Percentiles rank a stretch among this genome's conserved stretches.
Evolutionary conservation across 2,797 vertebrate genomes (phyloP).

Genomic region (Nothura maculosa): DNA sequence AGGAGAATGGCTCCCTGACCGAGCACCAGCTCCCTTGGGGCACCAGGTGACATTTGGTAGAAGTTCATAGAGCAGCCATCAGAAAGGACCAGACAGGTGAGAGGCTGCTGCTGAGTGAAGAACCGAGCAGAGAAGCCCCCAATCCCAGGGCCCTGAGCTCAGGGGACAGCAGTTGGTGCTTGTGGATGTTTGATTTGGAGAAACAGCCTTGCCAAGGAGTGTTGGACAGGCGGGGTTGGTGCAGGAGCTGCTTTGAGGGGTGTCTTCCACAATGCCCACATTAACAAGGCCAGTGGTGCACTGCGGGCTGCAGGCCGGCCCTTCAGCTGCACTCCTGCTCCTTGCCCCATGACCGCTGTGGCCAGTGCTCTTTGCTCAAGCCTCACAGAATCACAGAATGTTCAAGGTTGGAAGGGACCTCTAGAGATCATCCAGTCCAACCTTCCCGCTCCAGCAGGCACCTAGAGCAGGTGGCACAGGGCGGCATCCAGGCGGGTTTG

Average conservation of each 20-base stretch:
- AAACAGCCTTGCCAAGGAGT: rapidly evolving
- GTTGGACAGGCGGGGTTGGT: not conserved
- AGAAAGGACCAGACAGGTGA: rapidly evolving
- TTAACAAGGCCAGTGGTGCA: not conserved
- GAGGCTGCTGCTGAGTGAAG: not conserved
- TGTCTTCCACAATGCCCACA: rapidly evolving
- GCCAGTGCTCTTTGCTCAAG: not conserved
- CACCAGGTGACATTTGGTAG: not conserved
- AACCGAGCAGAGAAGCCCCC: not conserved
- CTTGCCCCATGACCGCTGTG: not conserved
- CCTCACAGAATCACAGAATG: too few relatives aligned
- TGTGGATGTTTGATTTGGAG: too few relatives aligned
- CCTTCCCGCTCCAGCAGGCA: too few relatives aligned
- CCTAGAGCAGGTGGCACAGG: too few relatives aligned
- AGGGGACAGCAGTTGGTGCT: not conserved
- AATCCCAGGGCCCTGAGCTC: not conserved
- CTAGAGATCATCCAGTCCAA: too few relatives aligned
- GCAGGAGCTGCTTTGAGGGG: not conserved
- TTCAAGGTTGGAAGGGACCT: too few relatives aligned
- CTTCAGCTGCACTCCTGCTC: not conserved
- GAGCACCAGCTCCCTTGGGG: not conserved
- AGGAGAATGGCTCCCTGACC: not conserved
- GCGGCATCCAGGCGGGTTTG: too few relatives aligned
- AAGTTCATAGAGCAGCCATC: not conserved
- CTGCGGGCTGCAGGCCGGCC: not conserved